Evolutionary conservation across 2,113 vertebrate genomes (phyloP).

Genomic region (Scytalopus superciliaris): DNA sequence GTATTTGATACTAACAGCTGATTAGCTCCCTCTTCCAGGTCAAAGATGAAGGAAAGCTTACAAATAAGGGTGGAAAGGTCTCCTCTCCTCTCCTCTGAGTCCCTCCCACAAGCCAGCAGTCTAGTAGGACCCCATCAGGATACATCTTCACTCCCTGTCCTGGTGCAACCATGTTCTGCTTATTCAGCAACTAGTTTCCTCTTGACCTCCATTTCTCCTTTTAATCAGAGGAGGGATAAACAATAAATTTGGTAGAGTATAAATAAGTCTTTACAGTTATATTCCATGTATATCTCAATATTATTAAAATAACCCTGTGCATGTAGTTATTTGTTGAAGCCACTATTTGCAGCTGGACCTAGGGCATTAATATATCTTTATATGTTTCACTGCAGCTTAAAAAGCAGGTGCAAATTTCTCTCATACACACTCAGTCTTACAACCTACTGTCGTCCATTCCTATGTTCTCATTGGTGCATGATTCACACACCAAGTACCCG

Average conservation of each 20-base stretch:
- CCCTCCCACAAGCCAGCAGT: neutral
- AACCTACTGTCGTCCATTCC: neutral
- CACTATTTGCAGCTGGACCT: neutral
- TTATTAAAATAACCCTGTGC: neutral
- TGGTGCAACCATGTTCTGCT: neutral
- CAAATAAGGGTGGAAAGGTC: neutral
- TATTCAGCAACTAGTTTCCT: neutral
- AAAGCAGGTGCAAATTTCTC: neutral
- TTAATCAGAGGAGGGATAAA: neutral
- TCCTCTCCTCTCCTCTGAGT: neutral
- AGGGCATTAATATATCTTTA: neutral
- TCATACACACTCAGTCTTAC: neutral
- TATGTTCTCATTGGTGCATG: neutral
- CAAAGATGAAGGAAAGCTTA: no score
- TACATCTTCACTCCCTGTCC: neutral
- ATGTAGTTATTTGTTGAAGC: neutral
- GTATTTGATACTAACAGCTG: no score
- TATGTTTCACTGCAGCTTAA: neutral
- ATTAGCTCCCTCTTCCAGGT: no score
- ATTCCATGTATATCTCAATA: neutral
- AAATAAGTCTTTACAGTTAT: neutral
- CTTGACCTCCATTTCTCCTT: neutral
- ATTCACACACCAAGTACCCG: neutral
- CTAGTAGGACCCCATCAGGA: neutral
- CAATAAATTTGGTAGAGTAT: neutral